These are phyloP conservation scores for Cotesia congregata DNA, from an alignment of 2,888 invertebrate genomes.

Conservation along the genomic window DNA sequence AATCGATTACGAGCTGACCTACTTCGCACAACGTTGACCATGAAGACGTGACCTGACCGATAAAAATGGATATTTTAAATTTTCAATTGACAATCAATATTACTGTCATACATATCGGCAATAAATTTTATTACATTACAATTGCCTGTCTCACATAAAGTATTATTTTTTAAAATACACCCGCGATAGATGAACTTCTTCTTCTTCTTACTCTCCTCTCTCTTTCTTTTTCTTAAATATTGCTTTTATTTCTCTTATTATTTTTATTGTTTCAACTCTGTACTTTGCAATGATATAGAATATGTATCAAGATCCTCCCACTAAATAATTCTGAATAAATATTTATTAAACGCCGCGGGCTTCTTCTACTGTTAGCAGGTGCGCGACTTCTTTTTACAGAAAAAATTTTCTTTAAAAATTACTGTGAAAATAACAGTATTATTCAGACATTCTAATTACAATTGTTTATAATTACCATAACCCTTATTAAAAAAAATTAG, in stretches of 20 bases:
- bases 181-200: background rate
- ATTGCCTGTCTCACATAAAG: background rate
- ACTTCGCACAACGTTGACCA: conserved; percentile 40
- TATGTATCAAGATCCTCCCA: conserved; percentile 22
- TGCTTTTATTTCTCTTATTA: background rate
- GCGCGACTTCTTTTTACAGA: conserved; percentile 61
- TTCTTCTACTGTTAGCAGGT: conserved; percentile 58
- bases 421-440: too few species aligned
- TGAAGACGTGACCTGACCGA: conserved; percentile 42
- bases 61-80: conserved; percentile 35
- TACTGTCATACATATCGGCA: background rate
- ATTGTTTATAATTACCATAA: too few species aligned
- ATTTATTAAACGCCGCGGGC: conserved; percentile 56
- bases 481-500: too few species aligned
- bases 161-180: conserved; percentile 14
- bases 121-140: background rate
- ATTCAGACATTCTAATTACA: too few species aligned
- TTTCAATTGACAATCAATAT: conserved; percentile 8
- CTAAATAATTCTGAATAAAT: conserved; percentile 38
- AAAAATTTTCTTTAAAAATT: conserved; percentile 34
- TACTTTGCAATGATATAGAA: conserved; percentile 32
- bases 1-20: conserved; percentile 43
- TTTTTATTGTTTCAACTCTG: background rate
- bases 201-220: conserved; percentile 38
- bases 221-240: conserved; percentile 1